Conservation (phyloP, 2,113 vertebrate genomes). For the Opisthocomus hoazin region DNA sequence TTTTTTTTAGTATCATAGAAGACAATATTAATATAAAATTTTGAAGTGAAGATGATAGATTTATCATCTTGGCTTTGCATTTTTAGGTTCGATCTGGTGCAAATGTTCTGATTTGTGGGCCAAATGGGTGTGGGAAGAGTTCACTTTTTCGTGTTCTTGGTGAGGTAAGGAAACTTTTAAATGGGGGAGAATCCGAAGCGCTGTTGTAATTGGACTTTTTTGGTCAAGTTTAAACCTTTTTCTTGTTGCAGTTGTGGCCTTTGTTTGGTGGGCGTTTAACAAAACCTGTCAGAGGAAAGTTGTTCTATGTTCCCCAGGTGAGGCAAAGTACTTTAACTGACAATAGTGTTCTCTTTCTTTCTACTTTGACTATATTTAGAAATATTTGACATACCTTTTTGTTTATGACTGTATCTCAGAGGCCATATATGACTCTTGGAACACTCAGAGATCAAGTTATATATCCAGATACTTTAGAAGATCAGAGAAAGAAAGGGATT, state of each 20-base stretch:
- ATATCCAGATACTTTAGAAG: slow-evolving; percentile 90
- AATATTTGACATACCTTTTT: background rate
- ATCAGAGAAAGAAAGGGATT: slow-evolving; percentile 89
- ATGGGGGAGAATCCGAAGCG: rapidly evolving
- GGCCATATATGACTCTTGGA: slow-evolving; percentile 97
- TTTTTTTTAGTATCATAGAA: background rate
- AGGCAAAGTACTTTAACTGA: background rate
- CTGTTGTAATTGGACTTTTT: background rate
- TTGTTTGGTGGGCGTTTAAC: slow-evolving; percentile 92
- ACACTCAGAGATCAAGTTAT: slow-evolving; percentile 96
- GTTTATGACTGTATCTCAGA: slow-evolving; percentile 69
- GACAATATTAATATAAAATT: background rate
- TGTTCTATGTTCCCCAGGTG: slow-evolving; percentile 99
- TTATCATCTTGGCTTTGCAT: background rate
- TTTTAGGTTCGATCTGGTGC: slow-evolving; percentile 89
- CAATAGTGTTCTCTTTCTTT: background rate
- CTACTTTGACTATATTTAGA: background rate
- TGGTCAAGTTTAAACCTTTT: background rate
- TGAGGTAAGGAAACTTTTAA: slow-evolving; percentile 78
- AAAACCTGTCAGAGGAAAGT: slow-evolving; percentile 93
- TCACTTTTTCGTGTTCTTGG: slow-evolving; percentile 95
- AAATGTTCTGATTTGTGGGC: slow-evolving; percentile 97
- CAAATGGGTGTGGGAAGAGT: slow-evolving; percentile 98
- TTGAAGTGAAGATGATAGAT: background rate
- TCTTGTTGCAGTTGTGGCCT: slow-evolving; percentile 86